Evolutionary conservation across 2,113 vertebrate genomes (phyloP), one percentile per base, ranked within the genome.

Genomic region (Gymnobelideus leadbeateri): DNA sequence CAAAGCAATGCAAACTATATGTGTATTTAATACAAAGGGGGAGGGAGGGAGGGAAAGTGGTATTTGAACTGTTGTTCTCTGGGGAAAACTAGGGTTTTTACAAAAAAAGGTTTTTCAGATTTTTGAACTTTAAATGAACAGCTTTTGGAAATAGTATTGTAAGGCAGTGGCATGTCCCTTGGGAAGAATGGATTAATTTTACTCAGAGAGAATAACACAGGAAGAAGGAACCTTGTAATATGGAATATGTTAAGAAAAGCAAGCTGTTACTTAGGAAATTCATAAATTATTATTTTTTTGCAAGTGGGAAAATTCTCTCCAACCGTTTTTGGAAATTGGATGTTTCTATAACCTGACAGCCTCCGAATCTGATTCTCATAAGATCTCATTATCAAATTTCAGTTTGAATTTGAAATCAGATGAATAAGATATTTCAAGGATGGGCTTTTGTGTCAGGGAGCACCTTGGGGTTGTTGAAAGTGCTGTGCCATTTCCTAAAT

Each of bases 61-160:
- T 77, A 77, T 14, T 77, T 77, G 61, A 77, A n/a, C 61, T n/a
- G 61, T 43, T 84, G 68, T 84, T 19, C 31, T 84, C 23, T 84
- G 68, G 68, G n/a, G n/a, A 8, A 84, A 84, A 43, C n/a, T 43
- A 84, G 68, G 37, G 61, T 19, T n/a, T 77, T 77, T n/a, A n/a
- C 4, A 7, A 37, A 3, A 49, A n/a, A 77, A 37, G 37, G n/a
- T 43, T 84, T 84, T 84, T 84, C 68, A 84, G 98, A 96, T 96
- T 96, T 97, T 97, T 98, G 97, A 95, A 98, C 95, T 96, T 97
- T 97, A 97, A 96, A 98, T 98, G 97, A 98, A 94, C 90, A 96
- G 98, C 97, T 98, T 97, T 98, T 98, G 97, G 97, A 98, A 97
- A 97, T 96, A 97, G 97, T 95, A 95, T 97, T 97, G 95, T 95